A percentile compares a stretch with the other conserved stretches of the same genome.
Conservation (phyloP, 2,888 invertebrate species). For the Sesamia inferens region DNA sequence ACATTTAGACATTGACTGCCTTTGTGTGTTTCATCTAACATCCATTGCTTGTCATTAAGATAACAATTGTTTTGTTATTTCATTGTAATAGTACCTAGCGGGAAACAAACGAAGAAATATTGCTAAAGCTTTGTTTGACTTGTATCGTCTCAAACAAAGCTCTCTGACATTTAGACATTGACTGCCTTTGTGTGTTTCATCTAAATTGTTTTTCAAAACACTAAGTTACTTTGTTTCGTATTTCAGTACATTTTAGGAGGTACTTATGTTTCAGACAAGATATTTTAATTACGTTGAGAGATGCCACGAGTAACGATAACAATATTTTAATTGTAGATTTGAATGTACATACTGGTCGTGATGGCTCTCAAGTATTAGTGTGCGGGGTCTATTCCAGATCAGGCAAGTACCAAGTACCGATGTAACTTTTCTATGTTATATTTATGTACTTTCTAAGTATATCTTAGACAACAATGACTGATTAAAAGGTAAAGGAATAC, state of each 20-base stretch:
- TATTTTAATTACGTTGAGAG: not conserved
- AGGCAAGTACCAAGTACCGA: no score
- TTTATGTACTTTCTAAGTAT: no score
- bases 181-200: slow-evolving; percentile 48
- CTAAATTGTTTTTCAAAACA: slow-evolving; percentile 50
- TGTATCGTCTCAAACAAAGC: slow-evolving; percentile 33
- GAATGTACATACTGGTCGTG: no score
- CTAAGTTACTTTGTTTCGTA: slow-evolving; percentile 15
- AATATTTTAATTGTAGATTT: not conserved
- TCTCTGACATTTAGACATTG: slow-evolving; percentile 36
- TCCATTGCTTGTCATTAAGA: slow-evolving; percentile 37
- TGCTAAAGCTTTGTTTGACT: slow-evolving; percentile 34
- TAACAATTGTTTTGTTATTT: slow-evolving; percentile 45
- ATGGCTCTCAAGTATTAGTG: no score
- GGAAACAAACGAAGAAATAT: slow-evolving; percentile 53
- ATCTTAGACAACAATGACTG: no score
- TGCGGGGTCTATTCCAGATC: no score
- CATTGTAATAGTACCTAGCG: slow-evolving; percentile 14
- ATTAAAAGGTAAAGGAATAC: no score
- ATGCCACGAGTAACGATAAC: not conserved
- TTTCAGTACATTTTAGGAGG: not conserved
- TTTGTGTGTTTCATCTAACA: slow-evolving; percentile 49
- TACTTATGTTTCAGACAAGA: slow-evolving; percentile 11
- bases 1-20: slow-evolving; percentile 40
- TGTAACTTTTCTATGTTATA: not conserved